Evolutionary conservation across 2,888 invertebrate genomes (phyloP).

Genomic region (Eledona agricola): DNA sequence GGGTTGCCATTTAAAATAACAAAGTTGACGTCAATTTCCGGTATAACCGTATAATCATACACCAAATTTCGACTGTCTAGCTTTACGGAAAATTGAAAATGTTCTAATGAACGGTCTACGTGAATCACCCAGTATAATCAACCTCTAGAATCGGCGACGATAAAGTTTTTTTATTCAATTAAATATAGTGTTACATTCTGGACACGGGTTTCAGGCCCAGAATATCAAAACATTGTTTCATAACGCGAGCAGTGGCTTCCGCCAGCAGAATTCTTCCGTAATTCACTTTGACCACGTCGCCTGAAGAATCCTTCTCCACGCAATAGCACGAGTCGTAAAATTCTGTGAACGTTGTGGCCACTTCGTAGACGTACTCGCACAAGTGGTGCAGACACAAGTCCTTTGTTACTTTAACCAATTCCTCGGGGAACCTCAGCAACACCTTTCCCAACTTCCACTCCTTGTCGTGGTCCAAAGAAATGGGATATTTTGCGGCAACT

Average conservation of each 20-base stretch:
- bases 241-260: conserved; percentile 88
- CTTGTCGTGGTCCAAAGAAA: conserved; percentile 85
- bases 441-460: conserved; percentile 95
- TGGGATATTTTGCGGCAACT: conserved; percentile 67
- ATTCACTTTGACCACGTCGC: conserved; percentile 83
- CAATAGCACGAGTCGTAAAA: conserved; percentile 99
- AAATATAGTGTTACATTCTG: conserved; percentile 80
- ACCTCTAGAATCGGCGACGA: too few relatives aligned
- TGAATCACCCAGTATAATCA: too few relatives aligned
- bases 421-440: conserved; percentile 86
- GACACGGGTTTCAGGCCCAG: conserved; percentile 91
- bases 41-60: too few relatives aligned
- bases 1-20: too few relatives aligned
- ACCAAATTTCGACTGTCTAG: too few relatives aligned
- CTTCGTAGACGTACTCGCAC: conserved; percentile 96
- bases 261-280: conserved; percentile 88
- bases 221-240: conserved; percentile 88
- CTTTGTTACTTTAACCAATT: conserved; percentile 81
- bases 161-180: conserved; percentile 13
- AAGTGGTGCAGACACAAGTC: conserved; percentile 86
- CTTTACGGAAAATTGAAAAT: too few relatives aligned
- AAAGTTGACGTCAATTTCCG: too few relatives aligned
- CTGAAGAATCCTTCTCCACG: conserved; percentile 87
- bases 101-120: too few relatives aligned
- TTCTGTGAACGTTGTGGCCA: conserved; percentile 92